Base-by-base conservation (phyloP, 2,888 invertebrate species). In the Linnaemya vulpina region DNA sequence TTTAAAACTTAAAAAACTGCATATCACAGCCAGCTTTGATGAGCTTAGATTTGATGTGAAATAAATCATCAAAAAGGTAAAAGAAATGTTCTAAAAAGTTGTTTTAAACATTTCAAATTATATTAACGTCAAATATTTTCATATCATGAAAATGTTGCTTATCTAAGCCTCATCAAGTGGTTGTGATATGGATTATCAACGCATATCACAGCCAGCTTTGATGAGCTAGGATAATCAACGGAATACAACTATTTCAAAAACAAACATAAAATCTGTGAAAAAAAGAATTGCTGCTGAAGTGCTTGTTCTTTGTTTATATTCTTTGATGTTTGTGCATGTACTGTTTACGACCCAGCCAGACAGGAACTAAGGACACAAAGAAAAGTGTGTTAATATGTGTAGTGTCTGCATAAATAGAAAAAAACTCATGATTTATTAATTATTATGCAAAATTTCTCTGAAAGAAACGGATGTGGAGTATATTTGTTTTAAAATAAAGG, bases 1-100 rank as follows among this genome's bases (percentile, higher is more conserved):
- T 85, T 83, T 78, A 70, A 70, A 75, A 89, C 88, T 88, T 89
- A 88, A 88, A 87, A 81, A 86, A 86, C 73, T 92, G 93, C 97
- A 97, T 98, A 98, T 98, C 98, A 98, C 98, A 98, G 97, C 97
- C 97, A 97, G 98, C 98, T 97, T 97, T 97, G 97, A 97, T 96
- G 96, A 96, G 96, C 96, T 95, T 93, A 94, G 92, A 91, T 68
- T 79, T 76, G 79, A 30, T 75, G 73, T 67, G 9, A 62, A 65
- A 49, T 20, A 70, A 74, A 55, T 35, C 75, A 65, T n/a, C 74
- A 49, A 7, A 20, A 55, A 55, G 11, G 1, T 38, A 22, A 43
- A 68, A 40, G 46, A 55, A 58, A 15, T 0, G 38, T 25, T 46
- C 43, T 10, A n/a, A 70, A 22, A 55, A 40, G 53, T 68, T 30